These are phyloP conservation scores for Psittacula cyanocephala DNA, from an alignment of 2,113 vertebrate genomes.

Conservation along the genomic window DNA sequence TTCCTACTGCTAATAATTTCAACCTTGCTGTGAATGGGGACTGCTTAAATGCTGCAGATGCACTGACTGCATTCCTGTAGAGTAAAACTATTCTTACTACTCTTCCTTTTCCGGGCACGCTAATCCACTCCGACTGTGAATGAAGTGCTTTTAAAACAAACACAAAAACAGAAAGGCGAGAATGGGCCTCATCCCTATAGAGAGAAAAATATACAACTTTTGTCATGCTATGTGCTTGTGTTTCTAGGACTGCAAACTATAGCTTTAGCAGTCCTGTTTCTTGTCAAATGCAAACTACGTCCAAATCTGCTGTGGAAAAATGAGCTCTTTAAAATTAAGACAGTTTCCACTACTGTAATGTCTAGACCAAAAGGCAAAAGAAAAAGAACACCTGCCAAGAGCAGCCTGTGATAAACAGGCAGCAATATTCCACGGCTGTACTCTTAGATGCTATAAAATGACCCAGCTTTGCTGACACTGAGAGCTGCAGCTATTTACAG, in stretches of 20 bases:
- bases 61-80: neutral
- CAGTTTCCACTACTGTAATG: constrained; percentile 43
- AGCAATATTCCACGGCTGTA: neutral
- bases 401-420: neutral
- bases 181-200: neutral
- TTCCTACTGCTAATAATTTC: neutral
- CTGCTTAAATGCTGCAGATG: neutral
- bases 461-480: neutral
- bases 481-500: neutral
- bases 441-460: neutral
- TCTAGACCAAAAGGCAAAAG: constrained; percentile 37
- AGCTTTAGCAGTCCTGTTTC: constrained; percentile 28
- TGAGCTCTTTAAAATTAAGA: neutral
- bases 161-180: neutral
- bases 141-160: constrained; percentile 7
- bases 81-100: neutral
- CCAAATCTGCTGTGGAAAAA: constrained; percentile 40
- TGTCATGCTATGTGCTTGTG: neutral
- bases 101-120: neutral
- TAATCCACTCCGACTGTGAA: neutral
- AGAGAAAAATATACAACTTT: neutral
- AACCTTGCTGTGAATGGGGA: neutral
- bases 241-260: neutral
- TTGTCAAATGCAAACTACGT: neutral
- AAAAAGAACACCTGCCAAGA: constrained; percentile 10